These are phyloP conservation scores for Trematocara macrostoma DNA, from an alignment of 2,113 vertebrate genomes.

Conservation along the genomic window DNA sequence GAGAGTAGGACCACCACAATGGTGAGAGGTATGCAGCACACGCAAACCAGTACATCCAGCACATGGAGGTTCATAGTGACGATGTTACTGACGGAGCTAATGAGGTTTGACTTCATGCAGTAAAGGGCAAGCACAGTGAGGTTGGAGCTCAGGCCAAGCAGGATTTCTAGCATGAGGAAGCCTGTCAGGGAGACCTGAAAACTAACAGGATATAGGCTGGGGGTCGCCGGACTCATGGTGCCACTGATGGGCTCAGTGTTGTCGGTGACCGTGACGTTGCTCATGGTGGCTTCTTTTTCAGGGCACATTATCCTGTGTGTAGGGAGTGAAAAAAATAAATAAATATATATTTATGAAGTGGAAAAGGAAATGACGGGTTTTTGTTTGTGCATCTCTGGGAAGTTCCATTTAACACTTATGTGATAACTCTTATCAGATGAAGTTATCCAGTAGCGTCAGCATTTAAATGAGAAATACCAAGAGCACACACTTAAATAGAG, in stretches of 20 bases:
- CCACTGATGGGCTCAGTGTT: conserved; percentile 83
- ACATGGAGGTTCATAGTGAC: conserved; percentile 99
- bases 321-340: neutral
- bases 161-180: conserved; percentile 96
- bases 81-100: conserved; percentile 98
- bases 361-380: neutral
- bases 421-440: neutral
- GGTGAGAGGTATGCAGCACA: conserved; percentile 96
- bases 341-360: neutral
- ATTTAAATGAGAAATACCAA: conserved; percentile 4
- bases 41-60: conserved; percentile 92
- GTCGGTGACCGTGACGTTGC: conserved; percentile 94
- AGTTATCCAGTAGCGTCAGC: neutral
- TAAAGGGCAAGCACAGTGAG: conserved; percentile 97
- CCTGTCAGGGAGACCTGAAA: conserved; percentile 95
- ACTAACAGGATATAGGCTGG: conserved; percentile 79
- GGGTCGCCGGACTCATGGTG: conserved; percentile 84
- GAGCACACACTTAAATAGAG: neutral
- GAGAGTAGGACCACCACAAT: conserved; percentile 92
- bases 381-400: neutral
- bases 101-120: conserved; percentile 99
- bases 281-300: conserved; percentile 95
- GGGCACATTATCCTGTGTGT: conserved; percentile 85
- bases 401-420: neutral
- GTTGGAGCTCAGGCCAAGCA: conserved; percentile 96